Base-by-base conservation (phyloP, 2,113 vertebrate species). In the Saccopteryx leptura region DNA sequence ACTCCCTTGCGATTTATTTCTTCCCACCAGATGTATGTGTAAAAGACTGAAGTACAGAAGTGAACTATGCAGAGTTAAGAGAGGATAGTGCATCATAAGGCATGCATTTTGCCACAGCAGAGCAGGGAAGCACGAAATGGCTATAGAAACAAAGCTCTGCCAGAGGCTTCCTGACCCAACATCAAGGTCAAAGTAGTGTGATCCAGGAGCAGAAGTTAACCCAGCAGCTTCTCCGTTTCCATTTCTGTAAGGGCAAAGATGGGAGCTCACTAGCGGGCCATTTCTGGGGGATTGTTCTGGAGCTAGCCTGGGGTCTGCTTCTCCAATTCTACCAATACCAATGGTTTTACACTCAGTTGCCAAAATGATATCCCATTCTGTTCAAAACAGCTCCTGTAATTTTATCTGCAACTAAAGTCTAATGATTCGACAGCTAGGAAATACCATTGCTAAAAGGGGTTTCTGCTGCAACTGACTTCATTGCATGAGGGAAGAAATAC, bases 1-100 rank as follows among this genome's bases (percentile, higher is more conserved):
- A 80, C 46, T 19, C 12, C 21, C 46, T 75, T 83, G 81, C 81
- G 56, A 91, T 88, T 88, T 82, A 90, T 24, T 33, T 80, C 86
- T 93, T 28, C 48, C 63, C 56, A 12, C 65, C 76, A 71, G 46
- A 66, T 48, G 24, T 48, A 50, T n/a, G 54, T 72, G 58, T n/a
- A 2, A n/a, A 83, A 88, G 81, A 75, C 15, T 33, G n/a, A 90
- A 81, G 85, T 90, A 75, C 52, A 82, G 63, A 78, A 84, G 13
- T n/a, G 23, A 76, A 69, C 54, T 72, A 88, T 83, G 54, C 17
- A 69, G 26, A 13, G 8, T n/a, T 33, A 28, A 23, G 52, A 33
- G 31, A 63, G 10, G 60, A 60, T 24, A n/a, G 54, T 60, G 17
- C 15, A 31, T 14, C 15, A 31, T 14, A 33, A 95, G n/a, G 56